Evolutionary conservation across 2,888 invertebrate genomes (phyloP), one percentile per base, ranked within the genome.

Genomic region (Palloptera scutellata): DNA sequence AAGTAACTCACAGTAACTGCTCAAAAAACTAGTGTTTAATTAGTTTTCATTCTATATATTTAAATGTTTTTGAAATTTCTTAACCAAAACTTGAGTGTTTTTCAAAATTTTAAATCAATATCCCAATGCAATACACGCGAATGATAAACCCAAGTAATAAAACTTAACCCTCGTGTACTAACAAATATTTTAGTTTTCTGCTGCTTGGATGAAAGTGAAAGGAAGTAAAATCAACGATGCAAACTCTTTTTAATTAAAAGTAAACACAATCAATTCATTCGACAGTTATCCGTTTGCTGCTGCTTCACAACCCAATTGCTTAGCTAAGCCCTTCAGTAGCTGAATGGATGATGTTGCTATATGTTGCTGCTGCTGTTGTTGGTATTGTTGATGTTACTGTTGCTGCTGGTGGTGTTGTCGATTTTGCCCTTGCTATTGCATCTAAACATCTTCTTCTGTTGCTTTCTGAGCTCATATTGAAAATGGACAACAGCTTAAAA

Each of bases 181-280:
- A 30, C 2, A 30, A 30, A 30, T 4, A 30, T 30, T 30, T 30
- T 30, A 30, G 2, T 30, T 30, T 30, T 2, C 30, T 30, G 30
- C 30, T 30, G 30, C 30, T 30, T 30, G 30, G 30, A 30, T 30
- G 30, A 48, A 48, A 48, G 51, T 48, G 6, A 15, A 48, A 53
- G 53, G 13, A 53, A 53, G 13, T 11, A 57, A 57, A 57, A 57
- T 66, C 61, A 61, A 54, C 57, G 66, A 61, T 60, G 67, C 64
- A 65, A 67, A 67, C 64, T 54, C 58, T 58, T 70, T 70, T 70
- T 70, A 70, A 70, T 70, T 68, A 70, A 70, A 70, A 66, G 70
- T 66, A 70, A 68, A 70, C 68, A 70, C 68, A 70, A 70, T 70
- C 70, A 70, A 68, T 70, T 70, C 64, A 63, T 68, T 68, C 64